Conservation (phyloP, 1,140 invertebrate species). For the Drosophila tsacasi region DNA sequence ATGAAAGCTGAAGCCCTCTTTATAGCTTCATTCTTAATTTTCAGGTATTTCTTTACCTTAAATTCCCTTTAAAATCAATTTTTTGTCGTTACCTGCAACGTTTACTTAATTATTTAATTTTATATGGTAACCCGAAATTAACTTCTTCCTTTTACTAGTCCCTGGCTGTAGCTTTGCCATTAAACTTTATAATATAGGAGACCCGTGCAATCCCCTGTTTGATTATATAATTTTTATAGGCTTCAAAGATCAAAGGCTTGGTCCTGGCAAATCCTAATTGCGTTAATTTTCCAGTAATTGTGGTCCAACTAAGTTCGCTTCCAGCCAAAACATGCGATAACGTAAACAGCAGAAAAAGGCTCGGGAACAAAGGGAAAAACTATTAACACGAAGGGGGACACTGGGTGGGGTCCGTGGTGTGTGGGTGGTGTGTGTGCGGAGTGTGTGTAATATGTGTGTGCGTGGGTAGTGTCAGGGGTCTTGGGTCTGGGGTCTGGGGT, state of each 20-base stretch:
- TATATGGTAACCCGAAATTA: slow-evolving; percentile 5
- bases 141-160: too few relatives aligned
- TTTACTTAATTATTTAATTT: slow-evolving; percentile 16
- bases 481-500: neutral
- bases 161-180: neutral
- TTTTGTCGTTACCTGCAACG: neutral
- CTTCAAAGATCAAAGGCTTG: slow-evolving; percentile 40
- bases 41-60: neutral
- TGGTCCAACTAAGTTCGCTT: slow-evolving; percentile 37
- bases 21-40: neutral
- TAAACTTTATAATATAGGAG: slow-evolving; percentile 7
- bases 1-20: neutral
- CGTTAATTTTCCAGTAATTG: slow-evolving; percentile 79
- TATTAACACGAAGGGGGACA: slow-evolving; percentile 68
- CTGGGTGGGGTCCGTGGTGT: slow-evolving; percentile 21
- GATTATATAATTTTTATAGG: slow-evolving; percentile 37
- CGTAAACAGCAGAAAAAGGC: slow-evolving; percentile 50
- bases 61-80: neutral
- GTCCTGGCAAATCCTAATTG: slow-evolving; percentile 58
- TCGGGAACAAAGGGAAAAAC: slow-evolving; percentile 53
- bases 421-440: neutral
- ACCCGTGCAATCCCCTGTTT: slow-evolving; percentile 9
- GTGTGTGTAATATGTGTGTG: slow-evolving; percentile 19
- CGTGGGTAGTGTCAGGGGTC: neutral
- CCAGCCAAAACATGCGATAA: slow-evolving; percentile 62